phyloP scores from a whole-genome alignment of 2,113 vertebrate genomes.

The Sander lucioperca region DNA sequence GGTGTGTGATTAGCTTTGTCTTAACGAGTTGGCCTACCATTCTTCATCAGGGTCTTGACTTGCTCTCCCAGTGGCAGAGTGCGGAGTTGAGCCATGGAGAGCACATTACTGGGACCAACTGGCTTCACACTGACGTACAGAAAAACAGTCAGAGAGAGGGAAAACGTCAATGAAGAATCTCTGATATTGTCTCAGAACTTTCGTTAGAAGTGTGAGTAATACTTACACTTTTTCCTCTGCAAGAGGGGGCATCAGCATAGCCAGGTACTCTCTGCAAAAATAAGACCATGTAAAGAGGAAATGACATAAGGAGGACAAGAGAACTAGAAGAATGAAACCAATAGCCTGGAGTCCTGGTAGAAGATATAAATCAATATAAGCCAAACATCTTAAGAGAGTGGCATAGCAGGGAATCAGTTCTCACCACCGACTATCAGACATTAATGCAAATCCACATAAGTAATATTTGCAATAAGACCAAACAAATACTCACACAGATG shows the following conservation, averaged over 20 bases:
- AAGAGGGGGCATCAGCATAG: conserved; percentile 96
- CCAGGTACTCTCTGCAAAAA: conserved; percentile 91
- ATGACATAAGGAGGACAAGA: neutral
- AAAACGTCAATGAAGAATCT: neutral
- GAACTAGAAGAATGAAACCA: neutral
- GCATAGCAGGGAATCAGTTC: neutral
- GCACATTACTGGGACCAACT: conserved; percentile 93
- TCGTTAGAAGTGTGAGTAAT: neutral
- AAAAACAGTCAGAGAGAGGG: neutral
- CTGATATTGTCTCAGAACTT: neutral
- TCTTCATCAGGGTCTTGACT: conserved; percentile 98
- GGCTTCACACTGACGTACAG: conserved; percentile 87
- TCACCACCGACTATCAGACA: neutral
- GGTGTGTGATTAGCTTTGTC: neutral
- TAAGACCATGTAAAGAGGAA: neutral
- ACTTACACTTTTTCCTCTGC: conserved; percentile 95
- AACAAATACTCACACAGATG: neutral
- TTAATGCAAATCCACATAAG: neutral
- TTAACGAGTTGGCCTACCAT: conserved; percentile 82
- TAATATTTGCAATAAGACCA: neutral
- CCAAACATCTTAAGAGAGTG: too few relatives aligned
- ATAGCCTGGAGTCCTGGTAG: neutral
- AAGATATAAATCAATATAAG: neutral
- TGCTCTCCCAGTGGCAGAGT: conserved; percentile 95
- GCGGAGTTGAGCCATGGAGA: conserved; percentile 97